Evolutionary conservation across 2,888 invertebrate species (phyloP).

Genomic region (Lagria hirta): DNA sequence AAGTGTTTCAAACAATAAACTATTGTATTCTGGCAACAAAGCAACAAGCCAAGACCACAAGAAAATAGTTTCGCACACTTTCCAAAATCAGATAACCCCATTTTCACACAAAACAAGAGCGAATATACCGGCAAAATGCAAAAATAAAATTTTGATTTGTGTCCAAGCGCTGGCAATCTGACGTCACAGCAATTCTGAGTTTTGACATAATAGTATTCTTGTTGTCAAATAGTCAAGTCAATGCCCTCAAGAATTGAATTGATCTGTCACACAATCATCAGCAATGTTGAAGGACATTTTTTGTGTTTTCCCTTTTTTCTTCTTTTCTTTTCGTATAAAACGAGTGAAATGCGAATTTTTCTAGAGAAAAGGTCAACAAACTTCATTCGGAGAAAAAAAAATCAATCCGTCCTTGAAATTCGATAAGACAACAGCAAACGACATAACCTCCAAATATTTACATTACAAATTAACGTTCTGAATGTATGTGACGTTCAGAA

Average conservation of each 20-base stretch:
- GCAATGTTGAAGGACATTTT: too few relatives aligned
- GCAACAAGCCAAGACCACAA: constrained; percentile 1
- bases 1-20: too few relatives aligned
- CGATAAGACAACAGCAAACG: constrained; percentile 32
- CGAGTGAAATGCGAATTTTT: constrained; percentile 10
- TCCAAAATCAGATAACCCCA: constrained; percentile 16
- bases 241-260: constrained; percentile 13
- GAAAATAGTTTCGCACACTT: constrained; percentile 10
- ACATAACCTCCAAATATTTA: constrained; percentile 42
- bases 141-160: constrained; percentile 4
- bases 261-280: too few relatives aligned
- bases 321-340: background rate
- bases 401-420: constrained; percentile 36
- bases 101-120: constrained; percentile 4
- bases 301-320: too few relatives aligned
- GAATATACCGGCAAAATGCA: too few relatives aligned
- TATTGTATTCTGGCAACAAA: too few relatives aligned
- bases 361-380: constrained; percentile 17
- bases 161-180: constrained; percentile 2
- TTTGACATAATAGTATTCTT: constrained; percentile 10
- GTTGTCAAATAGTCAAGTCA: constrained; percentile 19
- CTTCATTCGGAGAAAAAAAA: constrained; percentile 15
- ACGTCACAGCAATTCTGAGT: too few relatives aligned
- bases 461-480: constrained; percentile 32
- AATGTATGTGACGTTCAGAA: constrained; percentile 6